A percentile compares a stretch with the other conserved stretches of the same genome.
phyloP scores from a whole-genome alignment of 1,140 invertebrate genomes.

The Heterodera schachtii region DNA sequence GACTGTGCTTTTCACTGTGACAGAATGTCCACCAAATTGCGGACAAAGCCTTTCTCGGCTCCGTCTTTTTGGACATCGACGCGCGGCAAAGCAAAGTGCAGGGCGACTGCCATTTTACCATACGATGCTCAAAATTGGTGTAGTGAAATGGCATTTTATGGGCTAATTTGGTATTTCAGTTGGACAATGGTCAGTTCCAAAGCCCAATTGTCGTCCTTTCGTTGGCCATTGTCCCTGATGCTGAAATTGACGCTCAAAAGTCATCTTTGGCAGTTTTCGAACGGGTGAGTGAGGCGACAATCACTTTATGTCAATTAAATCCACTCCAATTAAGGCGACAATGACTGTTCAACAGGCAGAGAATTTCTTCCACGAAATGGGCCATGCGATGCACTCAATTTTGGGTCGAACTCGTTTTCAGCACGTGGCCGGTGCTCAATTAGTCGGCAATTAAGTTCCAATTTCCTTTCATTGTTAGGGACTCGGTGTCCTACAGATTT shows the following conservation, averaged over 20 bases:
- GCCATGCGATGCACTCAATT: constrained; percentile 99
- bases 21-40: constrained; percentile 50
- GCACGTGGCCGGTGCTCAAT: constrained; percentile 82
- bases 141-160: constrained; percentile 74
- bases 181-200: constrained; percentile 68
- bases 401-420: constrained; percentile 89
- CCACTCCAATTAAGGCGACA: constrained; percentile 73
- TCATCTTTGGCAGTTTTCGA: not conserved
- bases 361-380: constrained; percentile 98
- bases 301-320: constrained; percentile 62
- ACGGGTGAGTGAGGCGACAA: not conserved
- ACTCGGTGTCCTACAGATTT: constrained; percentile 95
- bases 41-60: constrained; percentile 73
- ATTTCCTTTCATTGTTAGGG: constrained; percentile 56
- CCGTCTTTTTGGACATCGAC: constrained; percentile 97
- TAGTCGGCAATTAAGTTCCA: constrained; percentile 15
- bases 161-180: constrained; percentile 46
- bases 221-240: constrained; percentile 72
- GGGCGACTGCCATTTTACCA: constrained; percentile 98
- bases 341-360: constrained; percentile 83
- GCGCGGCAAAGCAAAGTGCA: constrained; percentile 83
- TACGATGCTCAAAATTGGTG: constrained; percentile 82
- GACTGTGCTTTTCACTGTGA: not conserved
- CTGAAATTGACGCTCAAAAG: constrained; percentile 15
- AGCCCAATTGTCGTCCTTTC: constrained; percentile 90